Evolutionary conservation across 2,888 invertebrate species (phyloP).

Genomic region (Cheiracanthium punctorium): DNA sequence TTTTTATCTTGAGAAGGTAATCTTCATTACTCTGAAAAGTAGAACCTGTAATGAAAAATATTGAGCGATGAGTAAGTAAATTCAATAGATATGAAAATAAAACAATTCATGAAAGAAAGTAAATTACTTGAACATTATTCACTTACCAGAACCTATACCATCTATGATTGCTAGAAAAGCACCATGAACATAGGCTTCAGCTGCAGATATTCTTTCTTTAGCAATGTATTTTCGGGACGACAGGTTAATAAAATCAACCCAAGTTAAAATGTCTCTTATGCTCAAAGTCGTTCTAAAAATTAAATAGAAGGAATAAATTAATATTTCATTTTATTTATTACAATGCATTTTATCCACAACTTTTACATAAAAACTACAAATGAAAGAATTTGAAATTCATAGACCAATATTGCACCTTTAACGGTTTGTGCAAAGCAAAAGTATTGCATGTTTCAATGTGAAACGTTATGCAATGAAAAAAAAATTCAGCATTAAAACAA

Average conservation of each 20-base stretch:
- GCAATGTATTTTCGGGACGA: constrained; percentile 76
- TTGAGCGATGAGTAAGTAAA: no score
- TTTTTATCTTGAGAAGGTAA: not conserved
- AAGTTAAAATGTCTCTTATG: constrained; percentile 92
- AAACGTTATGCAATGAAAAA: no score
- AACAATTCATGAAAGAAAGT: no score
- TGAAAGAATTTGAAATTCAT: no score
- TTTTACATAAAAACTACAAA: no score
- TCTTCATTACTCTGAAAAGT: not conserved
- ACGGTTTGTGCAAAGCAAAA: no score
- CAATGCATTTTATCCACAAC: no score
- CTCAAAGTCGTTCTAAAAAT: constrained; percentile 84
- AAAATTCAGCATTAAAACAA: no score
- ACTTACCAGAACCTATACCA: constrained; percentile 86
- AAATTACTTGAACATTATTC: no score
- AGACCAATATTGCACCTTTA: no score
- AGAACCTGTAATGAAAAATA: constrained; percentile 23
- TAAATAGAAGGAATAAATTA: constrained; percentile 24
- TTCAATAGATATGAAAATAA: no score
- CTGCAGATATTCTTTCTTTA: constrained; percentile 74
- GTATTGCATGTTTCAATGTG: no score
- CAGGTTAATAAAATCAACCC: constrained; percentile 91
- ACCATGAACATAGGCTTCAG: constrained; percentile 87
- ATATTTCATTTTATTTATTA: not conserved
- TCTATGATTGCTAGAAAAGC: constrained; percentile 93